Evolutionary conservation across 2,113 vertebrate genomes (phyloP).

Genomic region (Upupa epops): DNA sequence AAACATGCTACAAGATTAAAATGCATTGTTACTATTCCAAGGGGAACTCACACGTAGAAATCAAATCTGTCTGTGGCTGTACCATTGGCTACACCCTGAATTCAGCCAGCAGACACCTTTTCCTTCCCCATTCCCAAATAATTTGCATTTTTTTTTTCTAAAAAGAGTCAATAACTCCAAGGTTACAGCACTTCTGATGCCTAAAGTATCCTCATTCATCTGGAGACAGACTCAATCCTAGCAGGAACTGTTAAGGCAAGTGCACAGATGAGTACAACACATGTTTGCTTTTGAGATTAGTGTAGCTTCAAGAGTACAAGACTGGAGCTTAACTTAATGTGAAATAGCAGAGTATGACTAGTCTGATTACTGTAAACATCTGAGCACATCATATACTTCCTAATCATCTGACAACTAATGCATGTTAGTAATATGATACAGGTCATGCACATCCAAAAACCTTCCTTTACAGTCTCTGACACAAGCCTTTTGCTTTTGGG

Average conservation of each 20-base stretch:
- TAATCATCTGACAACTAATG: background rate
- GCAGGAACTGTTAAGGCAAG: background rate
- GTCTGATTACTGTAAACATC: background rate
- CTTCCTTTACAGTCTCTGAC: background rate
- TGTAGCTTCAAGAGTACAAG: background rate
- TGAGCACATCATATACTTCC: background rate
- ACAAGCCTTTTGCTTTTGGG: background rate
- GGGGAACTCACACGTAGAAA: background rate
- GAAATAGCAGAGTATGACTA: background rate
- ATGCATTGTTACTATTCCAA: background rate
- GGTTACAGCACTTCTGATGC: background rate
- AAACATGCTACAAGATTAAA: background rate
- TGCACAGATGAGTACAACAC: background rate
- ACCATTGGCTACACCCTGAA: background rate
- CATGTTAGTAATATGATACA: background rate
- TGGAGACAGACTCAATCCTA: background rate
- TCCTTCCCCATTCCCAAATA: background rate
- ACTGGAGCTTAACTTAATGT: accelerated
- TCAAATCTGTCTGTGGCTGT: background rate
- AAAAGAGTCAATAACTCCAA: background rate
- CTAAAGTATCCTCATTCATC: background rate
- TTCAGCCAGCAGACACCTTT: background rate
- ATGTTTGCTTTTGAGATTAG: background rate
- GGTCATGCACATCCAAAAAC: accelerated
- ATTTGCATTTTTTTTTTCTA: background rate